Percentiles rank a stretch among this genome's conserved stretches.
Conservation (phyloP, 2,113 vertebrate species). For the Phalacrocorax brasilianus region DNA sequence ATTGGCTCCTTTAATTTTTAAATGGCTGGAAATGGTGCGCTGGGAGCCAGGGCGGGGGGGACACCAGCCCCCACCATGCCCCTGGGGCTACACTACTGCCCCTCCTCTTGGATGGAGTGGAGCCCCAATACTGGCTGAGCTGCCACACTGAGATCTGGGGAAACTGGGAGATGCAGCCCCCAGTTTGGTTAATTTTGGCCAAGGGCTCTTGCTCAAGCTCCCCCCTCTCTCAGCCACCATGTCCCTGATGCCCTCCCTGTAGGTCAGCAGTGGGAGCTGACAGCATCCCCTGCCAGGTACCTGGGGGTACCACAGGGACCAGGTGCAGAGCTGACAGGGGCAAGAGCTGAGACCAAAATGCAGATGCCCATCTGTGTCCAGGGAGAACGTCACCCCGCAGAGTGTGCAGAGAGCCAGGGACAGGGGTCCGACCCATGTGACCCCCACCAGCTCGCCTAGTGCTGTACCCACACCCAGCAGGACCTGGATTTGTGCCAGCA, state of each 20-base stretch:
- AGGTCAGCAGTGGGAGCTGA: background rate
- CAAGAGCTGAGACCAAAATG: background rate
- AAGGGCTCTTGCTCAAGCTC: background rate
- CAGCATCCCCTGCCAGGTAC: background rate
- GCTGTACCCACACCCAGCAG: accelerated
- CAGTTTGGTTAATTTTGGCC: background rate
- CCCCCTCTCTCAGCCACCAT: background rate
- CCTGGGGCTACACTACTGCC: background rate
- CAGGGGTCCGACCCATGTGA: accelerated
- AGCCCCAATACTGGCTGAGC: background rate
- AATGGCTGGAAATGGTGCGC: constrained; percentile 4
- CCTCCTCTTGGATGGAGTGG: accelerated
- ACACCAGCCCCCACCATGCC: background rate
- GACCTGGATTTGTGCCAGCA: accelerated
- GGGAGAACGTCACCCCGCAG: background rate
- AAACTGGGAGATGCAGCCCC: background rate
- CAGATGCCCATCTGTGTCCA: accelerated
- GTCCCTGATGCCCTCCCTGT: background rate
- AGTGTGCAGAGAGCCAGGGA: background rate
- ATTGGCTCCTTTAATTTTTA: constrained; percentile 57
- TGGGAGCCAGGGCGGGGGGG: background rate
- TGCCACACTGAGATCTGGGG: background rate
- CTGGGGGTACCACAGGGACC: accelerated
- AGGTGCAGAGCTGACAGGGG: accelerated
- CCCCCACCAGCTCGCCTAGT: background rate